phyloP scores from a whole-genome alignment of 1,140 invertebrate genomes.

The Pseudomyrmex dendroicus region DNA sequence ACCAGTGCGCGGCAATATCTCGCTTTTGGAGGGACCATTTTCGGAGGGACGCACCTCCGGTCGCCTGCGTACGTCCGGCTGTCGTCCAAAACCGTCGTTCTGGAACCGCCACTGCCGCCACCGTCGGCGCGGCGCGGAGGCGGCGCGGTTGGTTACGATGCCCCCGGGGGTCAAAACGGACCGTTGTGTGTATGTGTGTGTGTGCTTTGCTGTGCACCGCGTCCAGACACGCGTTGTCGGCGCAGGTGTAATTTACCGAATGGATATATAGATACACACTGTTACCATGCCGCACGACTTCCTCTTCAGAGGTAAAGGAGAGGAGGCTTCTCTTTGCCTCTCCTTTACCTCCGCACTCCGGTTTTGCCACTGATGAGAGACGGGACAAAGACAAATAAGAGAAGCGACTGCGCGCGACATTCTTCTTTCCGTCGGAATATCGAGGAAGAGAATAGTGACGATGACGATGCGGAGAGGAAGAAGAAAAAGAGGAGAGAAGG shows the following conservation, averaged over 20 bases:
- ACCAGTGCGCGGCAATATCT: constrained; percentile 38
- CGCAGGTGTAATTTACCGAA: constrained; percentile 65
- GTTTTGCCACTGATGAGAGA: background rate
- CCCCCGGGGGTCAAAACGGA: constrained; percentile 58
- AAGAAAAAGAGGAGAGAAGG: background rate
- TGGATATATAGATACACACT: constrained; percentile 39
- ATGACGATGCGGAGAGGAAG: background rate
- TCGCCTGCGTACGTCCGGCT: constrained; percentile 49
- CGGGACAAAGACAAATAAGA: constrained; percentile 32
- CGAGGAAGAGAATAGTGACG: constrained; percentile 7
- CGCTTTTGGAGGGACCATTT: constrained; percentile 70
- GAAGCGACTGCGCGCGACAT: constrained; percentile 29
- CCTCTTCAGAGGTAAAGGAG: constrained; percentile 2
- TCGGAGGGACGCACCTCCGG: constrained; percentile 62
- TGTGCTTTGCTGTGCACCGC: constrained; percentile 5
- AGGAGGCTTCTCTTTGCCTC: constrained; percentile 16
- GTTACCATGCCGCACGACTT: constrained; percentile 61
- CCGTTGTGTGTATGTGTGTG: constrained; percentile 3
- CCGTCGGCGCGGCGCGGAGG: background rate
- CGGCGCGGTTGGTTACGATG: constrained; percentile 46
- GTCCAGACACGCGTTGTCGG: constrained; percentile 36
- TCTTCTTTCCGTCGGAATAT: constrained; percentile 12
- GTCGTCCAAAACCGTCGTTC: constrained; percentile 71
- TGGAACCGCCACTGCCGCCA: constrained; percentile 63
- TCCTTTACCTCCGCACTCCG: background rate